A percentile compares a stretch with the other conserved stretches of the same genome.
Evolutionary conservation across 2,797 vertebrate species (phyloP).

Genomic region (Melanotaenia parkinsoni): DNA sequence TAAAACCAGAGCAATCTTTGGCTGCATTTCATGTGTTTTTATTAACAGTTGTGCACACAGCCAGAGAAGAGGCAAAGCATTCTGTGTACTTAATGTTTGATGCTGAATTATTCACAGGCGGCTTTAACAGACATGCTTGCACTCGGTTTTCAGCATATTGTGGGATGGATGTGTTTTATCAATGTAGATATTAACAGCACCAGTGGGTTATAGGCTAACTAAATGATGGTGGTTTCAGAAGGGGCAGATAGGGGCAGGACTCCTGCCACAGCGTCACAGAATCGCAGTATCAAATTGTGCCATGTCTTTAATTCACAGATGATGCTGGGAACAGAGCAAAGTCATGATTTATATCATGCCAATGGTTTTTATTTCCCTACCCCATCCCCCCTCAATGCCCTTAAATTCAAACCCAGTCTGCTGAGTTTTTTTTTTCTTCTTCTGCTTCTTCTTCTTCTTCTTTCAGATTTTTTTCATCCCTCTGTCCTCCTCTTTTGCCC

Average conservation of each 20-base stretch:
- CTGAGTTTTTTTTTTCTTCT: slow-evolving; percentile 11
- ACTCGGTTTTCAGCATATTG: slow-evolving; percentile 50
- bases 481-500: slow-evolving; percentile 19
- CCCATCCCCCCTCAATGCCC: slow-evolving; percentile 18
- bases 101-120: slow-evolving; percentile 62
- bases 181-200: not conserved
- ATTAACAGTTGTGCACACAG: slow-evolving; percentile 43
- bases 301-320: slow-evolving; percentile 41
- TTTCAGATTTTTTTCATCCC: slow-evolving; percentile 5
- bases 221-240: not conserved
- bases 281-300: slow-evolving; percentile 32
- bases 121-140: slow-evolving; percentile 58
- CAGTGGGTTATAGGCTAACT: slow-evolving; percentile 1
- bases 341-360: slow-evolving; percentile 29
- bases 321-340: slow-evolving; percentile 25
- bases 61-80: slow-evolving; percentile 29
- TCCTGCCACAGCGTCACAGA: slow-evolving; percentile 12
- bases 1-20: slow-evolving; percentile 18
- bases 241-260: slow-evolving; percentile 24
- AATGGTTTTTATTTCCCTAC: slow-evolving; percentile 11
- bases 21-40: slow-evolving; percentile 43
- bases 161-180: slow-evolving; percentile 33
- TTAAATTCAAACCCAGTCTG: slow-evolving; percentile 37
- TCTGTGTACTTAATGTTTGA: slow-evolving; percentile 51
- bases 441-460: not conserved